Base-by-base conservation (phyloP, 23 tunicate genomes). In the Aplidium turbinatum region DNA sequence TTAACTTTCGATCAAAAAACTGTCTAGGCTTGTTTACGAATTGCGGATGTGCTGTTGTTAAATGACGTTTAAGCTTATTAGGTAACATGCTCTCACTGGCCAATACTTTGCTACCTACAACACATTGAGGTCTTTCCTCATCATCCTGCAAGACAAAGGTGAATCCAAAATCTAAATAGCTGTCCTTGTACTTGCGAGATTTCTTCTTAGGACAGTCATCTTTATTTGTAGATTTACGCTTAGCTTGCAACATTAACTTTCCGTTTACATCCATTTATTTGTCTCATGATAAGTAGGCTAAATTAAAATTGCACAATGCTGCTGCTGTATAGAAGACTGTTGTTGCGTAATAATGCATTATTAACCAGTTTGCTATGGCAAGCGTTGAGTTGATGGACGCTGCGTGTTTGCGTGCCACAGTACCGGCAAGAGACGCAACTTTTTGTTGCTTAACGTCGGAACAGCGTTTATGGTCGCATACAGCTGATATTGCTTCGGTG, bases 141-240 rank as follows among this genome's bases (percentile, higher is more conserved):
- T 55, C 38, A 61, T 58, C 38, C 58, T 35, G 71, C 71, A 35
- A 31, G 33, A 78, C 30, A 77, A 68, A 36, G 18, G 84, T 78
- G 70, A 78, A 78, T 4, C 77, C 84, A 30, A 78, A 78, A 38
- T 78, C 64, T 48, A 78, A 39, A 78, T 60, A 68, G 68, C 58
- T 39, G 54, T 58, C 72, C 33, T 61, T 76, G 36, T 76, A 76
- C 69, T 31, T 76, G 30, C 48, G 63, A 48, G 47, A 48, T 31
- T 51, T 66, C 76, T 71, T 71, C 50, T 71, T 48, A 50, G 63
- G 63, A 26, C 54, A 36, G 54, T 68, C 74, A 36, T 28, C 36
- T 11, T 71, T 36, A 50, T 29, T 36, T 35, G 42, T 63, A 47
- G 47, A 13, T 55, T 55, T 18, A 18, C 20, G 20, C 20, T 18